phyloP scores from a whole-genome alignment of 2,113 vertebrate genomes.

The Podarcis cretensis region DNA sequence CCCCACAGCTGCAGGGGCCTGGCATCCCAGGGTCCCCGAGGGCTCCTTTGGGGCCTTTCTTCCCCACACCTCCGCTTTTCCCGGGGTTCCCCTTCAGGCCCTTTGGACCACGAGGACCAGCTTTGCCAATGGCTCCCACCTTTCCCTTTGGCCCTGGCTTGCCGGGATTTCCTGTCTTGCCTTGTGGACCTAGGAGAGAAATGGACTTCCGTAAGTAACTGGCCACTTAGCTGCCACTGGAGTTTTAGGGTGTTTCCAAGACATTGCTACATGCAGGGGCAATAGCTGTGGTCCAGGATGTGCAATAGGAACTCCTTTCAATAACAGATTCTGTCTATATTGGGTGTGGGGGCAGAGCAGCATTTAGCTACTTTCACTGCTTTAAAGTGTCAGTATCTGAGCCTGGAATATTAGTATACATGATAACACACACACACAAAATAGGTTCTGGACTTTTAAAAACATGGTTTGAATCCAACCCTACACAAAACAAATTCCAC shows the following conservation, averaged over 20 bases:
- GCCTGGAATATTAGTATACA: background rate
- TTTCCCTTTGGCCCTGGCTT: conserved; percentile 89
- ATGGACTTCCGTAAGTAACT: conserved; percentile 7
- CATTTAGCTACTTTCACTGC: background rate
- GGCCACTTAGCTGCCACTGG: background rate
- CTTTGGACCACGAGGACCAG: conserved; percentile 88
- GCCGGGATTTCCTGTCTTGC: conserved; percentile 87
- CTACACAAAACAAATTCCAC: too few species aligned
- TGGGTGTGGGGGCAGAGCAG: too few species aligned
- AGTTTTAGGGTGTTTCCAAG: background rate
- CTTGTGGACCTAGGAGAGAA: conserved; percentile 79
- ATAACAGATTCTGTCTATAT: background rate
- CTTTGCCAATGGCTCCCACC: conserved; percentile 86
- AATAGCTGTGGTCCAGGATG: background rate
- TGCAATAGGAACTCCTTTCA: background rate
- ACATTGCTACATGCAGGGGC: too few species aligned
- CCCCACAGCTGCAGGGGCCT: conserved; percentile 87
- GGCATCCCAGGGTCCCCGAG: conserved; percentile 80
- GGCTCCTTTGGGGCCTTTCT: conserved; percentile 85
- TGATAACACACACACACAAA: background rate
- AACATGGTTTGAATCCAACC: too few species aligned
- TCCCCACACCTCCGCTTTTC: conserved; percentile 75
- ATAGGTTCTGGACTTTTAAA: background rate
- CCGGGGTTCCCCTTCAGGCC: conserved; percentile 83
- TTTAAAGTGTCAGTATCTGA: background rate